Base-by-base conservation (phyloP, 2,888 invertebrate genomes). In the Leptopilina syphax region DNA sequence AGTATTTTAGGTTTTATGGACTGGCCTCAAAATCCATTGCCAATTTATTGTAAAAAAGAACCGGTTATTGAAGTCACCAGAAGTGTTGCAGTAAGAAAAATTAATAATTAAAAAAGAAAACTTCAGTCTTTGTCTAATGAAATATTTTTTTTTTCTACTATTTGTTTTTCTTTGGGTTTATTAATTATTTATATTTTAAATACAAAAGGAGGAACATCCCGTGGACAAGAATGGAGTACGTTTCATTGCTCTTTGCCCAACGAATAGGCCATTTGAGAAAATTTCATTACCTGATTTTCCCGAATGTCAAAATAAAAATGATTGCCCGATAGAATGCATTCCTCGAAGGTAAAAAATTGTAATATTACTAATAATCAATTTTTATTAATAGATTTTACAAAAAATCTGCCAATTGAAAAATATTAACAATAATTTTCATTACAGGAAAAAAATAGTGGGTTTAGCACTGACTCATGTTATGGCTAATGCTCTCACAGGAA, bases 1-100 rank as follows among this genome's bases (percentile, higher is more conserved):
- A 95, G 95, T 0, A 93, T 94, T 34, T 92, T 93, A 78, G 95
- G 95, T 0, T 92, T 93, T 67, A 91, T 88, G 82, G 87, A 85
- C 10, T 89, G 88, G 88, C 89, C 89, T 0, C 34, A 77, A 0
- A 80, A 86, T 54, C 87, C 88, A 0, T 80, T 78, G 4, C 89
- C 89, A 0, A 80, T 89, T 77, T 89, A 89, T 65, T 87, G 88
- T 50, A 60, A 77, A 47, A 80, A 82, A 8, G 87, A 89, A 60
- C 85, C 89, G 0, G 84, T 81, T 3, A 84, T 86, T 12, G 87
- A 89, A 68, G 84, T 83, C 0, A 86, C 86, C 2, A 77, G 78
- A 34, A 83, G 85, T 47, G 76, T 86, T 0, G 85, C 87, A 76
- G 89, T 89, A 44, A 44, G 44, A 83, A 65, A 76, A 18, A 44